Evolutionary conservation across 2,113 vertebrate species (phyloP).

Genomic region (Crotalus horridus): DNA sequence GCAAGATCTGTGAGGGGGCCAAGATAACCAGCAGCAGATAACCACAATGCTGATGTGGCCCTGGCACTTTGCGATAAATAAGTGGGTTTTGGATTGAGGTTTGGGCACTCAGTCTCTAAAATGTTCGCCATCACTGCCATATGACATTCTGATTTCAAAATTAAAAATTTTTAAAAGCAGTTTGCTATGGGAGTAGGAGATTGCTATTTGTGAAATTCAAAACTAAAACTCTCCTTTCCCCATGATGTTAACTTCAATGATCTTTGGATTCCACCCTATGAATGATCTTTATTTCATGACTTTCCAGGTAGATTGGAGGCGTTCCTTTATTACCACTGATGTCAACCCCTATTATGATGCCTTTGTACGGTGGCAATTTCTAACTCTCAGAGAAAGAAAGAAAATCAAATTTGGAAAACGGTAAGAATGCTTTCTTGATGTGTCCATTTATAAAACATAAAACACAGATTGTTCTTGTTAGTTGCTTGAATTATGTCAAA

Average conservation of each 20-base stretch:
- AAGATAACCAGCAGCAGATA: too few species aligned
- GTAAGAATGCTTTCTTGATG: conserved; percentile 60
- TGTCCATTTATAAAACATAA: neutral
- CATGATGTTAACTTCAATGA: rapidly evolving
- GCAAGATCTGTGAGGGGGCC: too few species aligned
- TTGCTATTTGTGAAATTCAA: neutral
- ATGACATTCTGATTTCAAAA: neutral
- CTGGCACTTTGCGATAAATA: too few species aligned
- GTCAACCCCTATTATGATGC: conserved; percentile 97
- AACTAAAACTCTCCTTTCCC: neutral
- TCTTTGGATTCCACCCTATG: neutral
- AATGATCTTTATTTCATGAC: neutral
- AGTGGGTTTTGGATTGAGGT: too few species aligned
- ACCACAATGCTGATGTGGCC: too few species aligned
- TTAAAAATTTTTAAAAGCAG: neutral
- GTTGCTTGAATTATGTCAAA: neutral
- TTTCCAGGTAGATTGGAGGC: conserved; percentile 91
- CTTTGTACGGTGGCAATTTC: conserved; percentile 93
- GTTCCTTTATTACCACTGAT: conserved; percentile 94
- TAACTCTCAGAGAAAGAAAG: conserved; percentile 88
- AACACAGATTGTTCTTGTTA: neutral
- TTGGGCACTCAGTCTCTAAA: too few species aligned
- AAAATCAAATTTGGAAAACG: conserved; percentile 97
- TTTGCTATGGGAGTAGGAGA: neutral
- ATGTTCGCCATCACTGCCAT: neutral